phyloP scores from a whole-genome alignment of 2,888 invertebrate species.

The Prionchulus punctatus region DNA sequence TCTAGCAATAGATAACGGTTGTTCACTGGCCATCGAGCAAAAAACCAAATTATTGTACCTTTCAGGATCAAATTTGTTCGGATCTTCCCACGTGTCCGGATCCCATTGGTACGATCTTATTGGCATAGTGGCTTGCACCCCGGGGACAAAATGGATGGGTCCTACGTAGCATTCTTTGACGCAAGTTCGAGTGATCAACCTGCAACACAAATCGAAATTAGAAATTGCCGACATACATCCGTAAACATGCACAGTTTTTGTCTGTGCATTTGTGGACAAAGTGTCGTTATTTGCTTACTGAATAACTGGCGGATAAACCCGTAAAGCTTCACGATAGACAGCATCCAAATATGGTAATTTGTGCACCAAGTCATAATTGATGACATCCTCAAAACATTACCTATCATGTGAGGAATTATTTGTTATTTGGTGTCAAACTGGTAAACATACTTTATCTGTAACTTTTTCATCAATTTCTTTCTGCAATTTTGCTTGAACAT shows the following conservation, averaged over 20 bases:
- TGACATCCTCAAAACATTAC: not conserved
- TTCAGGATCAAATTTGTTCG: constrained; percentile 21
- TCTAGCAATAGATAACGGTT: too few relatives aligned
- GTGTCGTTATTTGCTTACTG: constrained; percentile 16
- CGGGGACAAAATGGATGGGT: constrained; percentile 16
- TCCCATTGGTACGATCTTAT: constrained; percentile 15
- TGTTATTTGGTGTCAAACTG: not conserved
- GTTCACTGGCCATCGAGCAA: too few relatives aligned
- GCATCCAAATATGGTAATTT: constrained; percentile 23
- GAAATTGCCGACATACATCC: too few relatives aligned
- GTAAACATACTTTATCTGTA: constrained; percentile 13
- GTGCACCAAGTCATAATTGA: constrained; percentile 16
- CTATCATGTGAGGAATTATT: too few relatives aligned
- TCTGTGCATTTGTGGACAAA: too few relatives aligned
- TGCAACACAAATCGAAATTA: too few relatives aligned
- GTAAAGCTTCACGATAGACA: constrained; percentile 23
- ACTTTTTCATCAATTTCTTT: constrained; percentile 34
- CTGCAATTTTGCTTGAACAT: constrained; percentile 36
- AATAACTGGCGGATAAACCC: constrained; percentile 23
- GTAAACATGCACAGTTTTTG: too few relatives aligned
- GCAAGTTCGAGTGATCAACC: constrained; percentile 19
- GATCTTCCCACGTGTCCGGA: constrained; percentile 18
- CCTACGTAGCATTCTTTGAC: constrained; percentile 17
- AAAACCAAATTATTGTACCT: too few relatives aligned
- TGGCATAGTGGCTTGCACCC: constrained; percentile 13